Evolutionary conservation across 2,797 vertebrate species (phyloP).

Genomic region (Sciurus vulgaris): DNA sequence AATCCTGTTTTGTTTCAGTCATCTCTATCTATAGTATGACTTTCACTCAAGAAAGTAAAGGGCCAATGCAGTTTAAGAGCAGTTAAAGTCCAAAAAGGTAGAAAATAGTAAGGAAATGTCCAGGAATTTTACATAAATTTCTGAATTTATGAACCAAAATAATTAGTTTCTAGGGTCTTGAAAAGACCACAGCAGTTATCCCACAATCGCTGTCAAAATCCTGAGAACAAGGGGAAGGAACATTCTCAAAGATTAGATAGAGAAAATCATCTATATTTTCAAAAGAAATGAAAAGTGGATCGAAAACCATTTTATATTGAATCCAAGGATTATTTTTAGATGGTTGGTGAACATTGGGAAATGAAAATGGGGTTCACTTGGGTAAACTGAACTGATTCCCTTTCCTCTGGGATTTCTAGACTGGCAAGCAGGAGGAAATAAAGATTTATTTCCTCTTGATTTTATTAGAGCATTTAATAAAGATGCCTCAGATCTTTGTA

Average conservation of each 20-base stretch:
- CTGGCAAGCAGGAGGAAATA: not conserved
- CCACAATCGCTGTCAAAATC: not conserved
- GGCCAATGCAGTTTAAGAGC: not conserved
- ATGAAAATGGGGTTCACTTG: slow-evolving; percentile 30
- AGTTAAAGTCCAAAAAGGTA: slow-evolving; percentile 11
- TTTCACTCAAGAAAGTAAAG: slow-evolving; percentile 27
- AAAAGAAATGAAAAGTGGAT: slow-evolving; percentile 29
- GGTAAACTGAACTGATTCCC: not conserved
- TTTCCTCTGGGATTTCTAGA: not conserved
- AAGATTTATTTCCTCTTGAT: not conserved
- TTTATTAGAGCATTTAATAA: slow-evolving; percentile 50
- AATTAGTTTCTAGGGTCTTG: not conserved
- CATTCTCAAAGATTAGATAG: not conserved
- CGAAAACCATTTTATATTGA: slow-evolving; percentile 1
- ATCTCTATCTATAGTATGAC: not conserved
- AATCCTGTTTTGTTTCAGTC: not conserved
- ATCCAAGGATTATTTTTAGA: not conserved
- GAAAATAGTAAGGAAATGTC: not conserved
- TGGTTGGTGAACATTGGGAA: not conserved
- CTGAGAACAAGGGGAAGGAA: not conserved
- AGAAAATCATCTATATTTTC: not conserved
- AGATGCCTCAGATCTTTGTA: slow-evolving; percentile 1
- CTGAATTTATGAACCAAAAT: not conserved
- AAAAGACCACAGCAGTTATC: too few relatives aligned
- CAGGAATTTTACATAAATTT: not conserved